Evolutionary conservation across 1,140 invertebrate species (phyloP), one percentile per base, ranked within the genome.

Genomic region (Drosophila insularis): DNA sequence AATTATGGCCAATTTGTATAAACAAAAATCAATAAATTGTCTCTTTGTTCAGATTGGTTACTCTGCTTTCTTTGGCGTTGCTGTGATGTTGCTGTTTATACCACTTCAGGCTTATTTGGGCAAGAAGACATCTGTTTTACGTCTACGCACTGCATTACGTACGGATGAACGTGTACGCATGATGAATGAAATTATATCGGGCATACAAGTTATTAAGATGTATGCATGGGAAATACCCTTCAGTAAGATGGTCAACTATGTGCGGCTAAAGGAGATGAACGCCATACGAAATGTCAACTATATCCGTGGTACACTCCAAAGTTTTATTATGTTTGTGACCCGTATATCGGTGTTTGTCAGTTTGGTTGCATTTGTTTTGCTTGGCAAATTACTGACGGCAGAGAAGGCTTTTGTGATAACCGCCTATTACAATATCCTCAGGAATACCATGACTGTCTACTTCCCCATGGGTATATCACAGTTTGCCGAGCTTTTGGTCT

Each of bases 171-270:
- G 97, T 68, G 95, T 98, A 0, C 93, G 95, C 58, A 91, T 97
- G 58, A 98, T 98, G 96, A 97, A 96, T 87, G 97, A 98, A 93
- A 96, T 98, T n/a, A 95, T 98, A 19, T 94, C 95, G 54, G 97
- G 96, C 0, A 97, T 98, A 80, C 95, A 97, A 92, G 95, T 98
- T 1, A 98, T 98, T 23, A 98, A 98, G 93, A 98, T 98, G 96
- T 97, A 97, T 78, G 95, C 96, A 2, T 97, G 97, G 97, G 97
- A 97, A 90, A 94, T 94, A 77, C 94, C 96, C 0, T 97, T 97
- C 84, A 93, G 94, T 39, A 93, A 93, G 60, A 93, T 97, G 43
- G 93, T 96, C 2, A 92, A 94, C 40, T 81, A 92, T 23, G 93
- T 93, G 11, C 92, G 95, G 76, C 93, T 90, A 78, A 92, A 92